Conservation (phyloP, 2,797 vertebrate species). For the Liasis olivaceus region DNA sequence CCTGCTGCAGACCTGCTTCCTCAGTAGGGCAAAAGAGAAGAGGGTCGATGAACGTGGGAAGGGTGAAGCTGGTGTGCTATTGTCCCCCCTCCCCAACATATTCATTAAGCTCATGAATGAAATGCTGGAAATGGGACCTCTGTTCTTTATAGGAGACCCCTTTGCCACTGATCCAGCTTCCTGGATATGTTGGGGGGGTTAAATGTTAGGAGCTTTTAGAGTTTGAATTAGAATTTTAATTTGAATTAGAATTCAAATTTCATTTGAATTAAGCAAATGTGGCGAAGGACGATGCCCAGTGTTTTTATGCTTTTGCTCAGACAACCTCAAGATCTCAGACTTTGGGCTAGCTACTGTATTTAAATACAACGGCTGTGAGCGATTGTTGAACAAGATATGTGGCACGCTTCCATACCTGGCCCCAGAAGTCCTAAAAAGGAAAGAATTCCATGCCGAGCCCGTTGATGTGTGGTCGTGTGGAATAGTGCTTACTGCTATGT, state of each 20-base stretch:
- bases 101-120: not conserved
- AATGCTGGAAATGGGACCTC: not conserved
- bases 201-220: not conserved
- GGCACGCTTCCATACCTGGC: conserved; percentile 95
- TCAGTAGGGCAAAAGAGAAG: too few relatives aligned
- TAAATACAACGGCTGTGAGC: conserved; percentile 87
- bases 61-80: not conserved
- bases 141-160: not conserved
- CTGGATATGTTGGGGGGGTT: not conserved
- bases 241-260: too few relatives aligned
- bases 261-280: not conserved
- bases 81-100: not conserved
- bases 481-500: conserved; percentile 94
- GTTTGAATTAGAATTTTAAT: too few relatives aligned
- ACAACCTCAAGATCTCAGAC: conserved; percentile 93
- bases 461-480: conserved; percentile 96
- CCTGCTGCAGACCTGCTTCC: not conserved
- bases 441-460: conserved; percentile 88
- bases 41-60: too few relatives aligned
- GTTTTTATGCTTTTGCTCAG: conserved; percentile 55
- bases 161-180: not conserved
- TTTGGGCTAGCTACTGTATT: conserved; percentile 88
- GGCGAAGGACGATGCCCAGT: not conserved
- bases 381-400: conserved; percentile 86
- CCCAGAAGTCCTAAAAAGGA: conserved; percentile 87